Base-by-base conservation (phyloP, 2,113 vertebrate genomes). In the Xerus inauris region DNA sequence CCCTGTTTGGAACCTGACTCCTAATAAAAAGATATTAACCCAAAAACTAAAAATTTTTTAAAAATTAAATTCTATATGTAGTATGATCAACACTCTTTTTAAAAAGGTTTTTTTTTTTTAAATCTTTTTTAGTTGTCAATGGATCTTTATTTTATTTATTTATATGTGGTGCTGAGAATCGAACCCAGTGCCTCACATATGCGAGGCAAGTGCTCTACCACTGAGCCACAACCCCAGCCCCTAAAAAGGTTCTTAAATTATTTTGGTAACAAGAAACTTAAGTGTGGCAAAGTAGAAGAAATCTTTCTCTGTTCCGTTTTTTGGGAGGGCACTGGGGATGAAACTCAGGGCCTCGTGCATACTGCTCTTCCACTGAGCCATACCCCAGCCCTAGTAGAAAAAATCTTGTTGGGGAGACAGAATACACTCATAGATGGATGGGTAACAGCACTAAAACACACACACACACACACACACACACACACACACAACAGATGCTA, bases 11-110 rank as follows among this genome's bases (percentile, higher is more conserved):
- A 97, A 97, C 72, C 57, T 90, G 65, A 94, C 95, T 87, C 95
- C 97, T 89, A 98, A 98, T 98, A 97, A 98, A 94, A 94, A 91
- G 6, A 76, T 88, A 88, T 88, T 86, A 96, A 96, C 91, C 88
- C 82, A 79, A 47, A 83, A 1, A 51, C 14, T 51, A 51, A 3
- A 51, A 51, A 51, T 51, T 13, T 13, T 51, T 3, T 4, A 51
- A 62, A 62, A 59, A 57, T 57, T 22, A 62, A 59, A 42, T 30
- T 81, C 64, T 90, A 32, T 59, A 24, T 22, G 32, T 10, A 19
- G 26, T 73, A 54, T 73, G 57, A 28, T 67, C 32, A 76, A 81
- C 84, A 54, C 32, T 69, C 42, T 90, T 82, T 14, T 14, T 17
- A 89, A 85, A 91, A 92, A 57, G n/a, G n/a, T n/a, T n/a, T n/a